phyloP scores from a whole-genome alignment of 2,797 vertebrate genomes.

The Myotis vivesi region DNA sequence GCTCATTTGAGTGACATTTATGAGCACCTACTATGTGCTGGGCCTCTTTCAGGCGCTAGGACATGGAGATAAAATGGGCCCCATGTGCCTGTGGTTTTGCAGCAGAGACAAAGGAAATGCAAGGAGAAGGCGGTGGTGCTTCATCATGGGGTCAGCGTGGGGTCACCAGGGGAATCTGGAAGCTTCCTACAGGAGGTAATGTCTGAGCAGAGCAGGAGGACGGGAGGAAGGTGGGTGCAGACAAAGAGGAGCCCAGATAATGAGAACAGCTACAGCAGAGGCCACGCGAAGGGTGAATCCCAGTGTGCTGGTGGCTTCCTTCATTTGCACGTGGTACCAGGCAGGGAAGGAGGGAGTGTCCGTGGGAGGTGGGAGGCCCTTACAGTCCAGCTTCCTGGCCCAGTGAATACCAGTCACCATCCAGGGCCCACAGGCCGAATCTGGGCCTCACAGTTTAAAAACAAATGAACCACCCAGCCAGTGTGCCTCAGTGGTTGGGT shows the following conservation, averaged over 20 bases:
- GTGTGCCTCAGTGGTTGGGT: no score
- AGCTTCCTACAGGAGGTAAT: not conserved
- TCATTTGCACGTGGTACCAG: fast-evolving
- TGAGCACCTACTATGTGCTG: not conserved
- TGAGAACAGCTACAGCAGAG: not conserved
- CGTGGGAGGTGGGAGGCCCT: not conserved
- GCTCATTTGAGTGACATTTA: not conserved
- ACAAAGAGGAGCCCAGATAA: not conserved
- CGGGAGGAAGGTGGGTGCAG: no score
- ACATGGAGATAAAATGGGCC: constrained; percentile 19
- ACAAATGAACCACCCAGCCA: not conserved
- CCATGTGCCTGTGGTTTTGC: not conserved
- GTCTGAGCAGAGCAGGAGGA: not conserved
- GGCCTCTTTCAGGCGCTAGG: constrained; percentile 15
- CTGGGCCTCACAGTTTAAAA: not conserved
- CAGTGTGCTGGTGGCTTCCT: fast-evolving
- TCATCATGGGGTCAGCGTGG: not conserved
- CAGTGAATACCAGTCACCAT: not conserved
- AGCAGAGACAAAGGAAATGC: not conserved
- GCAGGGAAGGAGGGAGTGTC: not conserved
- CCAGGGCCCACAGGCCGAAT: not conserved
- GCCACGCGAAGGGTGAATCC: fast-evolving
- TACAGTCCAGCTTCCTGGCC: not conserved
- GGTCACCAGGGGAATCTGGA: not conserved
- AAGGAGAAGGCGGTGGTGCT: not conserved